Percentiles rank a stretch among this genome's conserved stretches.
phyloP scores from a whole-genome alignment of 2,888 invertebrate species.

The Nemotelus nigrinus region DNA sequence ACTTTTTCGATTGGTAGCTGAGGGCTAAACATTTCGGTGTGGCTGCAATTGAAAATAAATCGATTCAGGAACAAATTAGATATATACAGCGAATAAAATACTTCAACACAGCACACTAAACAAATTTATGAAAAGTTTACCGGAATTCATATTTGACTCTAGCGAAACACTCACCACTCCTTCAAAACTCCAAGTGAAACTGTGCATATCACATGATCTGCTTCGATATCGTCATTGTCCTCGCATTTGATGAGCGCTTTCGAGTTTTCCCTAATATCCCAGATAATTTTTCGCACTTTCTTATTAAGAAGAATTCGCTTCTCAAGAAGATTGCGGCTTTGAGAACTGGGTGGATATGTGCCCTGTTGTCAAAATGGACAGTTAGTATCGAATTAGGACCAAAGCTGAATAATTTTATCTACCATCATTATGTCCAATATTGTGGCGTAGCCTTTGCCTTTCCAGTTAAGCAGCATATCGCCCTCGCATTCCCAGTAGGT shows the following conservation, averaged over 20 bases:
- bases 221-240: slow-evolving; percentile 65
- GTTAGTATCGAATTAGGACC: background rate
- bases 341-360: background rate
- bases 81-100: background rate
- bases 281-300: slow-evolving; percentile 57
- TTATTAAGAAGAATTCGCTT: slow-evolving; percentile 59
- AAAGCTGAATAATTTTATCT: slow-evolving; percentile 51
- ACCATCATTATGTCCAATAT: slow-evolving; percentile 77
- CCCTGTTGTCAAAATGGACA: slow-evolving; percentile 20
- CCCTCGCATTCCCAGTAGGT: slow-evolving; percentile 78
- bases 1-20: slow-evolving; percentile 66
- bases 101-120: background rate
- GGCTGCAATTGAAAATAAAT: slow-evolving; percentile 35
- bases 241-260: slow-evolving; percentile 57
- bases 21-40: slow-evolving; percentile 66
- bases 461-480: slow-evolving; percentile 77
- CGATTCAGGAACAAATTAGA: background rate
- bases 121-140: background rate
- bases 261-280: slow-evolving; percentile 55
- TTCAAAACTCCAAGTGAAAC: slow-evolving; percentile 72
- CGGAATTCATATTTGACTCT: background rate
- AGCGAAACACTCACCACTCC: slow-evolving; percentile 57
- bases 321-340: slow-evolving; percentile 53
- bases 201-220: slow-evolving; percentile 72
- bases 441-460: slow-evolving; percentile 74